Conservation (phyloP, 1,140 invertebrate species). For the Polyergus mexicanus region DNA sequence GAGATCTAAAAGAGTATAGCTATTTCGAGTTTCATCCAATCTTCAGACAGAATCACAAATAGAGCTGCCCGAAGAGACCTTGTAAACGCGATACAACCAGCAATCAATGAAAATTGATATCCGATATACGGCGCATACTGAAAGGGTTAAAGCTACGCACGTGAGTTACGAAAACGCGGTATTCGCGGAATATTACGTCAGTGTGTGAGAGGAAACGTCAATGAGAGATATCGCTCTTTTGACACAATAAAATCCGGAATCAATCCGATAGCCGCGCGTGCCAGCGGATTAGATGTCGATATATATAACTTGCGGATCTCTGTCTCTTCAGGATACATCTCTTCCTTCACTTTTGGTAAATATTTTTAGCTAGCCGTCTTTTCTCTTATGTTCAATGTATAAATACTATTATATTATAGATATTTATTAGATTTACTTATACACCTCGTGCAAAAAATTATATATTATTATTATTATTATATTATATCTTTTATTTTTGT, state of each 20-base stretch:
- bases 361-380: background rate
- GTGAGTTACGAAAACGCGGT: constrained; percentile 44
- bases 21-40: constrained; percentile 22
- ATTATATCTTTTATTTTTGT: no score
- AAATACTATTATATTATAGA: background rate
- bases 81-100: constrained; percentile 7
- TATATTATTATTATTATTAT: background rate
- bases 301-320: constrained; percentile 20
- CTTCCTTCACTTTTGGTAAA: background rate
- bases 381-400: background rate
- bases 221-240: constrained; percentile 52
- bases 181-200: constrained; percentile 50
- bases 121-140: constrained; percentile 18
- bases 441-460: background rate
- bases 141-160: constrained; percentile 52
- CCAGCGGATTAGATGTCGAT: constrained; percentile 28
- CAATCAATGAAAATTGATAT: constrained; percentile 57
- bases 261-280: constrained; percentile 40
- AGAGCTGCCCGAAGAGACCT: constrained; percentile 1
- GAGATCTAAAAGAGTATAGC: background rate
- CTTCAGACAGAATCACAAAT: constrained; percentile 10
- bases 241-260: constrained; percentile 53
- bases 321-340: background rate
- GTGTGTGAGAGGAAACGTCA: constrained; percentile 20
- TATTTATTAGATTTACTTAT: background rate